A percentile compares a stretch with the other conserved stretches of the same genome.
These are phyloP conservation scores for Liodrosophila aerea DNA, from an alignment of 2,888 invertebrate genomes.

Conservation along the genomic window DNA sequence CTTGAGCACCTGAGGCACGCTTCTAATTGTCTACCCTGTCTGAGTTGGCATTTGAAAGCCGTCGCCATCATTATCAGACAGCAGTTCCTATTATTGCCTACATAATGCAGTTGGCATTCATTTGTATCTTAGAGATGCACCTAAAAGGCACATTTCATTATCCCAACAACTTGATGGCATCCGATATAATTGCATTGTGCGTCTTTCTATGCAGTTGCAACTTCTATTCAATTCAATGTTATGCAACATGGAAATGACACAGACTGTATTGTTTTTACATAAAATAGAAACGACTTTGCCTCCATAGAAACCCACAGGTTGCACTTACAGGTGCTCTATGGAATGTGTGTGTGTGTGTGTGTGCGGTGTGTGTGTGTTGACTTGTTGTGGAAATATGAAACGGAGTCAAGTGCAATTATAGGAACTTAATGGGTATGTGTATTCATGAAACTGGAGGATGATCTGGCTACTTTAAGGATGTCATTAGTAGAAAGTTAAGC, in stretches of 20 bases:
- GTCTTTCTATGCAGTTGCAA: conserved; percentile 13
- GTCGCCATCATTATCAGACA: conserved; percentile 35
- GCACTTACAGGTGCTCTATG: background rate
- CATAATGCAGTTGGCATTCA: conserved; percentile 58
- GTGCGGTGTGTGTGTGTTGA: background rate
- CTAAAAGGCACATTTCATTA: conserved; percentile 27
- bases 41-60: conserved; percentile 18
- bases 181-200: conserved; percentile 52
- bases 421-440: conserved; percentile 29
- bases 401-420: conserved; percentile 58
- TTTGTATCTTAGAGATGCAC: conserved; percentile 45
- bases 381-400: conserved; percentile 31
- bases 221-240: background rate
- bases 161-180: background rate
- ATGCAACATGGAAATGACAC: conserved; percentile 40
- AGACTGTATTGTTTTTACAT: conserved; percentile 59
- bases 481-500: no score
- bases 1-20: no score
- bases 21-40: conserved; percentile 17
- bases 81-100: conserved; percentile 44
- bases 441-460: conserved; percentile 17
- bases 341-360: background rate
- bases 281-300: conserved; percentile 5
- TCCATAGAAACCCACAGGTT: conserved; percentile 1
- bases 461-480: conserved; percentile 2